Evolutionary conservation across 2,797 vertebrate species (phyloP).

Genomic region (Coluber constrictor): DNA sequence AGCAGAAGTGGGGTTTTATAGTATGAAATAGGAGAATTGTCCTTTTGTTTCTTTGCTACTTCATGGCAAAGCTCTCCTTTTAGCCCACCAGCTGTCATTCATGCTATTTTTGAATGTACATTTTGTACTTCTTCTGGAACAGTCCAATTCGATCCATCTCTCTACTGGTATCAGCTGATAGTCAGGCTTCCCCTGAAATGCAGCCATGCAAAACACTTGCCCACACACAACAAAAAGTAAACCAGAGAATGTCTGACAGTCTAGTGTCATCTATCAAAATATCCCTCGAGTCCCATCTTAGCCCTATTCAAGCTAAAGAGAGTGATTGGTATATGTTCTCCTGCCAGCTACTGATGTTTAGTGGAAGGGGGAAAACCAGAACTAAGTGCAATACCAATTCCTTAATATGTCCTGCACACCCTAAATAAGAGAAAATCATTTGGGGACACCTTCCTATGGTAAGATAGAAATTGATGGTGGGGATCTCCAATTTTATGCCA

Average conservation of each 20-base stretch:
- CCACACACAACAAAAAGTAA: not conserved
- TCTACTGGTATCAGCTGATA: not conserved
- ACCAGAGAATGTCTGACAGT: not conserved
- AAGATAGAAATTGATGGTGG: not conserved
- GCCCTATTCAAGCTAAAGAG: not conserved
- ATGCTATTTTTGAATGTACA: not conserved
- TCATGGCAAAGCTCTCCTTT: not conserved
- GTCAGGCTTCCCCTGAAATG: not conserved
- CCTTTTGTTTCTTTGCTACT: not conserved
- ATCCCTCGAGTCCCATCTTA: not conserved
- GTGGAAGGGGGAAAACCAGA: not conserved
- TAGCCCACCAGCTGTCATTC: not conserved
- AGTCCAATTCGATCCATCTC: not conserved
- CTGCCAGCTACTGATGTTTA: not conserved
- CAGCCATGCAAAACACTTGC: not conserved
- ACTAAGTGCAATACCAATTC: not conserved
- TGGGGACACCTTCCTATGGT: not conserved
- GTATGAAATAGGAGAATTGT: not conserved
- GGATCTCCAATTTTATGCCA: not conserved
- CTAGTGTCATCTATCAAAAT: not conserved
- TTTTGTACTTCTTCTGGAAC: not conserved
- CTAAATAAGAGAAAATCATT: not conserved
- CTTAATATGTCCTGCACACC: not conserved
- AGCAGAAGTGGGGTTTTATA: not conserved
- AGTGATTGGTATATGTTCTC: not conserved